Conservation (phyloP, 2,888 invertebrate genomes). For the Cinara cedri region DNA sequence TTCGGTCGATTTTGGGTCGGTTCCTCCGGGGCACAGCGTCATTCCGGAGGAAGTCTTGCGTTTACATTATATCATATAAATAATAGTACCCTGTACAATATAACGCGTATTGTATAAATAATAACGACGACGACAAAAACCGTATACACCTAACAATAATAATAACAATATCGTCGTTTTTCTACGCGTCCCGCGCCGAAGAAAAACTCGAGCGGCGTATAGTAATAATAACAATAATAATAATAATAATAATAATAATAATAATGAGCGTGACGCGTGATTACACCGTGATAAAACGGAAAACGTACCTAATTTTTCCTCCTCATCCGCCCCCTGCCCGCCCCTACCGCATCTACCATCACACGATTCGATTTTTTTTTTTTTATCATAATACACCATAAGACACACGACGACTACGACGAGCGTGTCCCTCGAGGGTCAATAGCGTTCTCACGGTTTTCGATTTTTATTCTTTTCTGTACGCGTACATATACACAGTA, state of each 20-base stretch:
- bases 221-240: too few relatives aligned
- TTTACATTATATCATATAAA: constrained; percentile 2
- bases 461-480: constrained; percentile 16
- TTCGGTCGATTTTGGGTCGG: neutral
- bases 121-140: constrained; percentile 6
- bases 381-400: constrained; percentile 32
- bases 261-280: constrained; percentile 55
- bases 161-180: neutral
- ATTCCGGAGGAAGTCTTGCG: constrained; percentile 17
- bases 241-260: too few relatives aligned
- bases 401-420: constrained; percentile 47
- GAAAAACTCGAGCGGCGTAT: constrained; percentile 22
- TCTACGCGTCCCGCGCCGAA: neutral
- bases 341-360: too few relatives aligned
- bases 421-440: constrained; percentile 53
- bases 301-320: constrained; percentile 16
- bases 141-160: too few relatives aligned
- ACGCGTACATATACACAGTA: neutral
- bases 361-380: constrained; percentile 16
- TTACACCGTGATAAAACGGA: constrained; percentile 41
- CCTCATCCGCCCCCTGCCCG: too few relatives aligned
- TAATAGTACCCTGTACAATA: neutral
- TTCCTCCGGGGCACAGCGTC: neutral
- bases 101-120: too few relatives aligned
- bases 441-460: constrained; percentile 55